Evolutionary conservation across 2,888 invertebrate genomes (phyloP).

Genomic region (Oeneis ivallda): DNA sequence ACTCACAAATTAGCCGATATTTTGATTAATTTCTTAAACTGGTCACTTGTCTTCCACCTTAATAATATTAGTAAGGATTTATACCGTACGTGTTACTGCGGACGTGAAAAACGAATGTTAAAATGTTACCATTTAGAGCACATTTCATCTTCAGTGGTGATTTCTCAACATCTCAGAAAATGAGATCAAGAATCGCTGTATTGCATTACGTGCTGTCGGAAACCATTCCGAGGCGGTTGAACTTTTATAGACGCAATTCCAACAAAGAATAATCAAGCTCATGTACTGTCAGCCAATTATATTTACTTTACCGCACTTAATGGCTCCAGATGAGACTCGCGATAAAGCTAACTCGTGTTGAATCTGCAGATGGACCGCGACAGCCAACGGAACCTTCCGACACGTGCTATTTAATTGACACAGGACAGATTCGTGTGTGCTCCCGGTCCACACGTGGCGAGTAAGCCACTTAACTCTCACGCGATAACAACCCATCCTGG

Average conservation of each 20-base stretch:
- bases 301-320: constrained; percentile 32
- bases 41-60: no score
- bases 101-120: background rate
- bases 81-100: no score
- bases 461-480: constrained; percentile 23
- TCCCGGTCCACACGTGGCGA: background rate
- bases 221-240: constrained; percentile 16
- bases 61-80: no score
- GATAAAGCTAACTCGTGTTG: constrained; percentile 34
- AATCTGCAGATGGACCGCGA: constrained; percentile 34
- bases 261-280: constrained; percentile 23
- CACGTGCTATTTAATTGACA: constrained; percentile 38
- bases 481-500: constrained; percentile 22
- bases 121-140: background rate
- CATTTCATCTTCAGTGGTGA: background rate
- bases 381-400: constrained; percentile 34
- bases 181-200: constrained; percentile 5
- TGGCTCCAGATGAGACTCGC: constrained; percentile 28
- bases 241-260: constrained; percentile 17
- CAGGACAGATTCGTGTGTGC: constrained; percentile 32
- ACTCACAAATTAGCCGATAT: no score
- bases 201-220: constrained; percentile 19
- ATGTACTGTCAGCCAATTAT: constrained; percentile 33
- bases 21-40: no score
- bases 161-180: constrained; percentile 12